These are phyloP conservation scores for Parnassius orleans DNA, from an alignment of 2,888 invertebrate genomes.

Conservation along the genomic window DNA sequence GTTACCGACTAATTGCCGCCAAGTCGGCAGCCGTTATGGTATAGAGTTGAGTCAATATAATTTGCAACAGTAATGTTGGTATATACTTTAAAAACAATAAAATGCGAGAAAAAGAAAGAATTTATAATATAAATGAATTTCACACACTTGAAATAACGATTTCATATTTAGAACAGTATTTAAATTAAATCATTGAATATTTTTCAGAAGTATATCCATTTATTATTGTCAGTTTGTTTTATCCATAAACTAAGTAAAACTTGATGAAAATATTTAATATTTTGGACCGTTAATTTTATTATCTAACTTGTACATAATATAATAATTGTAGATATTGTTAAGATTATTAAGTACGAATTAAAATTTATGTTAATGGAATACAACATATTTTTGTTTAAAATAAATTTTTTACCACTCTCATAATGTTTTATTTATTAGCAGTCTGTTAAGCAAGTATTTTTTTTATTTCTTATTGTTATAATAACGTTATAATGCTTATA, in stretches of 20 bases:
- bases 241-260: background rate
- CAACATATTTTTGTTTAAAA: constrained; percentile 67
- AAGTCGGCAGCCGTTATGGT: no score
- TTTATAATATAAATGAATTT: no score
- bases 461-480: no score
- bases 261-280: constrained; percentile 8
- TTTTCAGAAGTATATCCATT: background rate
- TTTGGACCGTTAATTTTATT: constrained; percentile 27
- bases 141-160: no score
- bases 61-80: no score
- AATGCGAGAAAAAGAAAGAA: no score
- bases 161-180: no score
- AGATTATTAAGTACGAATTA: constrained; percentile 51
- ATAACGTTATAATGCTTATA: no score
- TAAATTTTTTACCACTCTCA: constrained; percentile 62
- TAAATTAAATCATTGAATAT: background rate
- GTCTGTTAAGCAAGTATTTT: no score
- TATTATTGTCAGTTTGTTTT: background rate
- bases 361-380: constrained; percentile 61
- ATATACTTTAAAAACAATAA: no score
- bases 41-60: no score
- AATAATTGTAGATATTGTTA: constrained; percentile 39
- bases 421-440: constrained; percentile 33
- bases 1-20: no score
- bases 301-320: constrained; percentile 35